Evolutionary conservation across 1,140 invertebrate species (phyloP).

Genomic region (Cephus cinctus): DNA sequence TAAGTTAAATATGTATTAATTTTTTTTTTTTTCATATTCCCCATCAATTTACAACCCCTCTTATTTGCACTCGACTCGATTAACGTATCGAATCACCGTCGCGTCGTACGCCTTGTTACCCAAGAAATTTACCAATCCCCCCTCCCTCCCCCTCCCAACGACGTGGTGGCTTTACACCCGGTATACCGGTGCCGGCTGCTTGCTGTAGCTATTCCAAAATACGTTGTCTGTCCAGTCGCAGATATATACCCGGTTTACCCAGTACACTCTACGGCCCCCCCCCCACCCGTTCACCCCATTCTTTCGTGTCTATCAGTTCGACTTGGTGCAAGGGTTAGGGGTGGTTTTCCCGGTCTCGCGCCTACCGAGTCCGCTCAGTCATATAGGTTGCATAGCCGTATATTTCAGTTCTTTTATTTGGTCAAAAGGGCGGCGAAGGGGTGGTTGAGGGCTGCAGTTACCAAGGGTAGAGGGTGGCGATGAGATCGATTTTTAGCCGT

Average conservation of each 20-base stretch:
- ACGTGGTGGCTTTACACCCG: no score
- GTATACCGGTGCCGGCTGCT: not conserved
- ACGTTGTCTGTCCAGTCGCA: constrained; percentile 49
- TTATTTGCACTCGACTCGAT: no score
- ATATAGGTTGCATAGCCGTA: constrained; percentile 21
- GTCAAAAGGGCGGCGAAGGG: constrained; percentile 13
- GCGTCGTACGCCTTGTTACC: no score
- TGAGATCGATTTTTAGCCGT: constrained; percentile 29
- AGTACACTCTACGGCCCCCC: constrained; percentile 14
- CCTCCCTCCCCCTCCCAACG: no score
- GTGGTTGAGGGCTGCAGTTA: constrained; percentile 4
- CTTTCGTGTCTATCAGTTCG: not conserved
- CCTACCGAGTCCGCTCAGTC: not conserved
- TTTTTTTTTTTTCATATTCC: no score
- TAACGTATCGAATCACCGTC: no score
- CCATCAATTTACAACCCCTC: no score
- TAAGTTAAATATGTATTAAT: no score
- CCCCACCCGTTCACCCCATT: not conserved
- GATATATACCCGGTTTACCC: constrained; percentile 31
- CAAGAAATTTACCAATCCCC: no score
- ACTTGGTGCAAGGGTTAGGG: not conserved
- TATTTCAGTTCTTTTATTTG: constrained; percentile 26
- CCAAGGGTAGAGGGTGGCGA: constrained; percentile 11
- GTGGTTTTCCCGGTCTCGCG: constrained; percentile 7
- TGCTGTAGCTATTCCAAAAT: constrained; percentile 33